Evolutionary conservation across 1,140 invertebrate species (phyloP).

Genomic region (Hylaeus volcanicus): DNA sequence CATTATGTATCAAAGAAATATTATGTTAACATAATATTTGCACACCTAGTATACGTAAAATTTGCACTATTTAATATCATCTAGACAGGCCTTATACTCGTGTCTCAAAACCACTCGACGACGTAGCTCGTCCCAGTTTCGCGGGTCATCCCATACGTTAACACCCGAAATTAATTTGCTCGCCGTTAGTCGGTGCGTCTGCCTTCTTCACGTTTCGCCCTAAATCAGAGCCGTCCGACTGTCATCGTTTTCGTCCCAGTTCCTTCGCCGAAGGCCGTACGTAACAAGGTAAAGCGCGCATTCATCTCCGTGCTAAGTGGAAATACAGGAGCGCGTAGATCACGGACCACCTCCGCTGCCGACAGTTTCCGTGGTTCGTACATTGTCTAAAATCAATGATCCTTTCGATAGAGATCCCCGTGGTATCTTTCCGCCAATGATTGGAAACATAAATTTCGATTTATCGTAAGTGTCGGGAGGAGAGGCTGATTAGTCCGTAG

Average conservation of each 20-base stretch:
- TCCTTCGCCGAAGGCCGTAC: constrained; percentile 33
- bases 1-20: no score
- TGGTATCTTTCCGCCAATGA: no score
- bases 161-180: constrained; percentile 24
- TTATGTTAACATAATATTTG: no score
- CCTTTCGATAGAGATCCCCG: not conserved
- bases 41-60: no score
- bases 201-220: not conserved
- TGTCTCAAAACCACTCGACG: not conserved
- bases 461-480: no score
- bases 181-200: not conserved
- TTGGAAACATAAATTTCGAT: no score
- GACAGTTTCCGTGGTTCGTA: not conserved
- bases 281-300: constrained; percentile 21
- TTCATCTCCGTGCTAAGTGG: constrained; percentile 1
- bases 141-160: not conserved
- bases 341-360: not conserved
- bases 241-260: constrained; percentile 39
- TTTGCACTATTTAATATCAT: no score
- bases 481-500: no score
- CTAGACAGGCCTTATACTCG: no score
- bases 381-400: constrained; percentile 21
- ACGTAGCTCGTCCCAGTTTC: not conserved
- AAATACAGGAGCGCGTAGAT: constrained; percentile 12
- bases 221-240: constrained; percentile 19